A percentile compares a stretch with the other conserved stretches of the same genome.
Evolutionary conservation across 2,888 invertebrate species (phyloP).

Genomic region (Rhaphigaster nebulosa): DNA sequence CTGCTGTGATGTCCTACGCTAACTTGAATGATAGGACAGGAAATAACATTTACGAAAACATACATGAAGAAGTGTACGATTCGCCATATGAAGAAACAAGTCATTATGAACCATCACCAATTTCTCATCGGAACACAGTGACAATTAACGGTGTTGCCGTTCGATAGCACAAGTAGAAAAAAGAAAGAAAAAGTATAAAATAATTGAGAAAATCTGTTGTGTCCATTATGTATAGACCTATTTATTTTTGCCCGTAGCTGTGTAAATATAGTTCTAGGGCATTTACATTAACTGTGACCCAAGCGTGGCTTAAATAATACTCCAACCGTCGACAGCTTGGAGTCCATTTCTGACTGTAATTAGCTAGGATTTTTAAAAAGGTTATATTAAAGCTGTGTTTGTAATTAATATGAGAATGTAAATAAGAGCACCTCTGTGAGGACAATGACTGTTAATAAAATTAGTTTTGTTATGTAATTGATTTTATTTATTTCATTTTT

Average conservation of each 20-base stretch:
- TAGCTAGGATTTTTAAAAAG: conserved; percentile 19
- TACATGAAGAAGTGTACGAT: conserved; percentile 79
- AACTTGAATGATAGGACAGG: conserved; percentile 80
- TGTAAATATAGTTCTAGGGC: conserved; percentile 53
- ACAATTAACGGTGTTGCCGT: conserved; percentile 92
- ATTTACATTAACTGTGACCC: conserved; percentile 30
- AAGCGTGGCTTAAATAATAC: neutral
- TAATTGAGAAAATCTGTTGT: neutral
- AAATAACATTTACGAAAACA: conserved; percentile 75
- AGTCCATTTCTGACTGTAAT: conserved; percentile 29
- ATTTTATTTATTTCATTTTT: neutral
- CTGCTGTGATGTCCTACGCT: conserved; percentile 91
- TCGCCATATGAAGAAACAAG: conserved; percentile 81
- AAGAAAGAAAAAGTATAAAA: neutral
- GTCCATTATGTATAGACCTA: conserved; percentile 51
- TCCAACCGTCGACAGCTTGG: neutral
- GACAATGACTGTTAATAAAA: conserved; percentile 60
- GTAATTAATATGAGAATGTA: conserved; percentile 55
- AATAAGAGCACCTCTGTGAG: conserved; percentile 57
- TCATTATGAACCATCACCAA: conserved; percentile 80
- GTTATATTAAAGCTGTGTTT: conserved; percentile 44
- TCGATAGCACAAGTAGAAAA: conserved; percentile 72
- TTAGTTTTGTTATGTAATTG: conserved; percentile 47
- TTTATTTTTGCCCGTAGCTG: conserved; percentile 52
- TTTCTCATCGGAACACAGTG: conserved; percentile 71